Evolutionary conservation across 2,797 vertebrate species (phyloP), one percentile per base, ranked within the genome.

Genomic region (Rhynchonycteris naso): DNA sequence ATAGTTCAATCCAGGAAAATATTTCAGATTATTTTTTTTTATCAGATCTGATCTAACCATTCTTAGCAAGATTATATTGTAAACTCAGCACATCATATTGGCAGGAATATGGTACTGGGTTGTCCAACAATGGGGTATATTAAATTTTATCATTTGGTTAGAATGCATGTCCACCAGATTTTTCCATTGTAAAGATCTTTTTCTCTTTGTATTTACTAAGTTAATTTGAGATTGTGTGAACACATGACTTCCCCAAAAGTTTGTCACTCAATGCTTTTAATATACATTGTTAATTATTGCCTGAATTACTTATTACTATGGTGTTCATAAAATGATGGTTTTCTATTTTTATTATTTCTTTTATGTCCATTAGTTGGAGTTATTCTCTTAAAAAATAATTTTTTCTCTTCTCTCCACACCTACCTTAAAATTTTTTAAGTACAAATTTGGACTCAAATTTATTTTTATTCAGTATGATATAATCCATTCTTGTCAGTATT

Each of bases 341-440:
- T 95, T 81, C n/a, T 86, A 33, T 79, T 90, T 81, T 66, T 24
- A n/a, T 59, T 61, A 76, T 88, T 72, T 22, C 54, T 82, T 76
- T 35, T 54, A 71, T 0, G 28, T 79, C 11, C 69, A 14, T 50
- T 80, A 75, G 5, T 38, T 91, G 47, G 30, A 12, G 72, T 30
- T 54, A 19, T 68, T 85, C 19, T 93, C 10, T 52, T 38, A 47
- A 47, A 43, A 76, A 84, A 56, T 33, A 61, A 80, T 14, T 18
- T 58, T 71, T 75, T 7, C 7, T 50, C 14, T 91, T 93, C 63
- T 78, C 13, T 26, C 38, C 50, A 65, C 1, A 75, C 2, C 14
- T 9, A 30, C 47, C 5, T 93, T 80, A 71, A 91, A 30, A 13
- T 35, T 88, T 94, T 81, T 75, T 28, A 52, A 88, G 30, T 80